Evolutionary conservation across 37 sponge, comb jelly and placozoan species (phyloP).

Genomic region (Spongilla lacustris): DNA sequence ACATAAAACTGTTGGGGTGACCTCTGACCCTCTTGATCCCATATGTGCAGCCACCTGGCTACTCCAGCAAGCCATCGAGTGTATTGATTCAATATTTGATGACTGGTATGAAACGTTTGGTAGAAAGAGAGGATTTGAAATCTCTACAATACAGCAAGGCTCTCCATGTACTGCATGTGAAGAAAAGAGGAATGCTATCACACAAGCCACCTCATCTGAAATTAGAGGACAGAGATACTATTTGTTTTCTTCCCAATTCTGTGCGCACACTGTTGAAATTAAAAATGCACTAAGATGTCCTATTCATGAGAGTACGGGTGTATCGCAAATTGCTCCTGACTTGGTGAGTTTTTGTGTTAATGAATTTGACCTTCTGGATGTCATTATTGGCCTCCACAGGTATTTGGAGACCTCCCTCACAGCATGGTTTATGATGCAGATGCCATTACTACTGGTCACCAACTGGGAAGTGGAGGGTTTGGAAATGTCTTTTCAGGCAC

Average conservation of each 20-base stretch:
- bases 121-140: slow-evolving; percentile 26
- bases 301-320: slow-evolving; percentile 30
- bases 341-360: slow-evolving; percentile 48
- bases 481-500: slow-evolving; percentile 60
- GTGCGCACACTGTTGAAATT: background rate
- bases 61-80: slow-evolving; percentile 58
- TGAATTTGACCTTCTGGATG: no score
- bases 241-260: slow-evolving; percentile 48
- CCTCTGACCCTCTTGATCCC: background rate
- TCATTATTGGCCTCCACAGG: slow-evolving; percentile 20
- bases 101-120: slow-evolving; percentile 90
- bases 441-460: slow-evolving; percentile 20
- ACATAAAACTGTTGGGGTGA: background rate
- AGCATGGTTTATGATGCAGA: slow-evolving; percentile 22
- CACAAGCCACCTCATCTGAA: no score
- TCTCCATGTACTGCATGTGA: slow-evolving; percentile 53
- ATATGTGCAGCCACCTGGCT: slow-evolving; percentile 70
- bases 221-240: background rate
- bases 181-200: background rate
- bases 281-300: slow-evolving; percentile 39
- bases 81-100: slow-evolving; percentile 75
- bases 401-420: slow-evolving; percentile 55
- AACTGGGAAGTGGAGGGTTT: slow-evolving; percentile 77
- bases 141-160: background rate
- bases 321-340: slow-evolving; percentile 73